These are phyloP conservation scores for Copidosoma floridanum DNA, from an alignment of 1,140 invertebrate genomes.

Conservation along the genomic window DNA sequence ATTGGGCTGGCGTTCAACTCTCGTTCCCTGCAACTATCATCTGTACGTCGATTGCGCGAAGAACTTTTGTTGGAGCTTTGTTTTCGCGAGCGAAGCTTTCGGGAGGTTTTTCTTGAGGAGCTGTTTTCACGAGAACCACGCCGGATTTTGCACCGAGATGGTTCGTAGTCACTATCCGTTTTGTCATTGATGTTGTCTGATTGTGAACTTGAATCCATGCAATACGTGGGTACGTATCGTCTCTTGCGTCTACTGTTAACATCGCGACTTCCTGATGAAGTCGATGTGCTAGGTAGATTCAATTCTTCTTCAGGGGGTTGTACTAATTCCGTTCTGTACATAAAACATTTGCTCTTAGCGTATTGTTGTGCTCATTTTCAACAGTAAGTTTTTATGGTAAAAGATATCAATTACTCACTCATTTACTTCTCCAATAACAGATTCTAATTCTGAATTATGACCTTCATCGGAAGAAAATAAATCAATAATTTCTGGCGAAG, in stretches of 20 bases:
- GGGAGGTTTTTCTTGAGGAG: constrained; percentile 20
- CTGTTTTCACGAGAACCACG: constrained; percentile 6
- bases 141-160: constrained; percentile 16
- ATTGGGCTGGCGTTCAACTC: too few species aligned
- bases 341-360: too few species aligned
- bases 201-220: too few species aligned
- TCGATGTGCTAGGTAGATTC: constrained; percentile 20
- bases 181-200: constrained; percentile 21
- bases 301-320: constrained; percentile 2
- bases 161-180: constrained; percentile 37
- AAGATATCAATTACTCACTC: too few species aligned
- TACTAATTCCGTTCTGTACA: constrained; percentile 4
- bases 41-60: too few species aligned
- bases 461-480: too few species aligned
- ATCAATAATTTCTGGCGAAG: constrained; percentile 50
- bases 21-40: constrained; percentile 31
- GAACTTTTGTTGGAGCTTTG: constrained; percentile 22
- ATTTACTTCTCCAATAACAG: too few species aligned
- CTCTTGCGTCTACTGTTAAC: too few species aligned
- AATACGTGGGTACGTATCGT: too few species aligned
- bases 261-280: constrained; percentile 4
- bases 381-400: too few species aligned
- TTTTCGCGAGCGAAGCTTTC: constrained; percentile 10
- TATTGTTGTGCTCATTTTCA: too few species aligned
- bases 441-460: too few species aligned